Percentiles rank a stretch among this genome's conserved stretches.
phyloP scores from a whole-genome alignment of 2,797 vertebrate species.

The Sparus aurata region DNA sequence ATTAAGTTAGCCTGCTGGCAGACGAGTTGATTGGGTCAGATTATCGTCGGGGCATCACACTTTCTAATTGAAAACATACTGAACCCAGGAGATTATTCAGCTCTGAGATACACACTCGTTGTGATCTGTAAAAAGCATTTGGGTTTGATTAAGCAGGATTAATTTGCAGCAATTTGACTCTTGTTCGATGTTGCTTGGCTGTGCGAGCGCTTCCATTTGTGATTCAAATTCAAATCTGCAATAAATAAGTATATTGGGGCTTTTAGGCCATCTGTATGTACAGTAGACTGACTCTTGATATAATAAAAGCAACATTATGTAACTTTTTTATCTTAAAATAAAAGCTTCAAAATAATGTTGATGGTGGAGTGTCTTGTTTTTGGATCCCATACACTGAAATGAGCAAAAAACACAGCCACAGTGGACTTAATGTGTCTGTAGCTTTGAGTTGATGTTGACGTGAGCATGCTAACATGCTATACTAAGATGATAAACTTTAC shows the following conservation, averaged over 20 bases:
- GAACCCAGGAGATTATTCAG: constrained; percentile 5
- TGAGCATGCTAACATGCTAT: not conserved
- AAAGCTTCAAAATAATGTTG: too few relatives aligned
- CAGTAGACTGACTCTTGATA: too few relatives aligned
- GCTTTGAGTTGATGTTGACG: not conserved
- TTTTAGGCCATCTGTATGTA: too few relatives aligned
- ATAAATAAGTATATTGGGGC: too few relatives aligned
- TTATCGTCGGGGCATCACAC: constrained; percentile 41
- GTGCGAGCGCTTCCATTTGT: not conserved
- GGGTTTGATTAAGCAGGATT: constrained; percentile 4
- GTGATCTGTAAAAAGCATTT: constrained; percentile 12
- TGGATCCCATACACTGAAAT: too few relatives aligned
- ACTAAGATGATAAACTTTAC: too few relatives aligned
- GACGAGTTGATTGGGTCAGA: constrained; percentile 65
- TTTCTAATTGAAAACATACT: constrained; percentile 24
- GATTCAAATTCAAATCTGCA: not conserved
- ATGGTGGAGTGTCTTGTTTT: too few relatives aligned
- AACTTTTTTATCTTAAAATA: too few relatives aligned
- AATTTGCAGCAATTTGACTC: not conserved
- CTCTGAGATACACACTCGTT: constrained; percentile 12
- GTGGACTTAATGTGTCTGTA: not conserved
- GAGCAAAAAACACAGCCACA: too few relatives aligned
- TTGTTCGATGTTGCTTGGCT: constrained; percentile 6
- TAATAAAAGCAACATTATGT: too few relatives aligned
- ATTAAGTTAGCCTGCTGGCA: constrained; percentile 63